phyloP scores from a whole-genome alignment of 2,797 vertebrate species.

The Crypturellus tataupa region DNA sequence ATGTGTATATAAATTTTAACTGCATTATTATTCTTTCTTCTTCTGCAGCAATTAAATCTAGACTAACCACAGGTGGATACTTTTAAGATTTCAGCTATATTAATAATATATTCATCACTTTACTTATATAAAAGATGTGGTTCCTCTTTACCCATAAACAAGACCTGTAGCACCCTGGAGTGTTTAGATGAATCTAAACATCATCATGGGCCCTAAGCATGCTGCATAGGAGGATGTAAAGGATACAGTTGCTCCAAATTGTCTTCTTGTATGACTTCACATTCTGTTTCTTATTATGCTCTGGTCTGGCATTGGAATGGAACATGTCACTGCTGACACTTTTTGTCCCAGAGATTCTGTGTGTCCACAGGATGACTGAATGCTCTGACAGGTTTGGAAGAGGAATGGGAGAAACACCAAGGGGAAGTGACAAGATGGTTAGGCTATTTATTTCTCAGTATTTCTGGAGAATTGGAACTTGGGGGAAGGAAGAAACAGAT shows the following conservation, averaged over 20 bases:
- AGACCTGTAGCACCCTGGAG: background rate
- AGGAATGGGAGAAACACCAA: slow-evolving; percentile 1
- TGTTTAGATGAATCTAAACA: slow-evolving; percentile 16
- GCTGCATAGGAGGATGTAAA: background rate
- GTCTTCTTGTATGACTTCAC: background rate
- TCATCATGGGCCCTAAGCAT: background rate
- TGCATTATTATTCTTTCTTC: background rate
- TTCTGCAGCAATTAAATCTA: background rate
- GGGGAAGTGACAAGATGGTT: background rate
- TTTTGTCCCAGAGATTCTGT: background rate
- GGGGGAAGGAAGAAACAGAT: background rate
- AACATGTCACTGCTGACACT: background rate
- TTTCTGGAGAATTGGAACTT: background rate
- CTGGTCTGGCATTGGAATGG: background rate
- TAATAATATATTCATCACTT: background rate
- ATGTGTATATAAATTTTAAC: background rate
- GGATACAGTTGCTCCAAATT: background rate
- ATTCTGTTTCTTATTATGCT: slow-evolving; percentile 32
- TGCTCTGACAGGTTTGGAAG: background rate
- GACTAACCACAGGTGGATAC: background rate
- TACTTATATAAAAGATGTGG: background rate
- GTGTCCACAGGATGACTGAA: slow-evolving; percentile 10
- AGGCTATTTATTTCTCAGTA: background rate
- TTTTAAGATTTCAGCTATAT: background rate
- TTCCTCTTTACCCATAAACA: background rate